Percentiles rank a stretch among this genome's conserved stretches.
phyloP scores from a whole-genome alignment of 2,888 invertebrate species.

The Cheiracanthium punctorium region DNA sequence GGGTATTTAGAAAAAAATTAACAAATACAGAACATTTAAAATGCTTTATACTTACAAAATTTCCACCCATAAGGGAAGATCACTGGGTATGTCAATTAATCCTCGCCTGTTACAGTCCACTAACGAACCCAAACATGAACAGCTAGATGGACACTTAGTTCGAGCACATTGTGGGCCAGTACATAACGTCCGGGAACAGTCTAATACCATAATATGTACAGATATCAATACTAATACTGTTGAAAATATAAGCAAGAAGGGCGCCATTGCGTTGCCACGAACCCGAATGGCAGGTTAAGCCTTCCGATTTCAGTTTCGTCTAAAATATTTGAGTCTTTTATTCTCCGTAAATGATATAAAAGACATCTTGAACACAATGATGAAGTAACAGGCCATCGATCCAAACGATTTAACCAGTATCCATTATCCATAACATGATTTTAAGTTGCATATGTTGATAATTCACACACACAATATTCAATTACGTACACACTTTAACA shows the following conservation, averaged over 20 bases:
- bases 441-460: background rate
- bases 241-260: constrained; percentile 62
- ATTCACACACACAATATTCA: background rate
- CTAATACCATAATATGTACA: constrained; percentile 56
- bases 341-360: background rate
- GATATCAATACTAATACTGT: constrained; percentile 62
- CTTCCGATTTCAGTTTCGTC: constrained; percentile 26
- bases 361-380: constrained; percentile 23
- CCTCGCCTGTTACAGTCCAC: constrained; percentile 86
- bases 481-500: background rate
- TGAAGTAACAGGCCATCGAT: background rate
- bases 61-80: constrained; percentile 86
- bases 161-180: constrained; percentile 28
- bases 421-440: constrained; percentile 53
- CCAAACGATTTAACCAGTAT: constrained; percentile 34
- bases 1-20: no score
- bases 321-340: constrained; percentile 4
- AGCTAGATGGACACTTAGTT: constrained; percentile 75
- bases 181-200: constrained; percentile 30
- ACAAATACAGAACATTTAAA: background rate
- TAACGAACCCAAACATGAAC: constrained; percentile 84
- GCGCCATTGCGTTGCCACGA: constrained; percentile 67
- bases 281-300: constrained; percentile 58
- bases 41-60: constrained; percentile 81
- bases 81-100: constrained; percentile 82